These are phyloP conservation scores for Cataglyphis altisquamis DNA, from an alignment of 2,888 invertebrate species.

Conservation along the genomic window DNA sequence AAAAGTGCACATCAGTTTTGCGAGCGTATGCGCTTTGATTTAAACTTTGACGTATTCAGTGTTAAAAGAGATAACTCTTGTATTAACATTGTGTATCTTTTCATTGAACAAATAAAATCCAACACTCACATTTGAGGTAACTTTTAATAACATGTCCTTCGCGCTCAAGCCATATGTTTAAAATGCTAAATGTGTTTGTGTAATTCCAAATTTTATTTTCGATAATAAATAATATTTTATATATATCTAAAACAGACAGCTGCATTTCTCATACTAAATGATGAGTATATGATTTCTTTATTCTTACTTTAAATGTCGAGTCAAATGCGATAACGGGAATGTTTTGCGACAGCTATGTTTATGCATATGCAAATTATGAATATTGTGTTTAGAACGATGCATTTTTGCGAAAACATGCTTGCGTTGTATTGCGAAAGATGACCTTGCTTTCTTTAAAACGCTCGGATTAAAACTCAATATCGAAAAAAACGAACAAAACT, in stretches of 20 bases:
- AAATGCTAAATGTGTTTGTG: neutral
- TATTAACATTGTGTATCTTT: neutral
- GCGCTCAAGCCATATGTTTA: neutral
- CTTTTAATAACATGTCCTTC: neutral
- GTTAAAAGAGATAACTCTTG: neutral
- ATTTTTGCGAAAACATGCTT: constrained; percentile 20
- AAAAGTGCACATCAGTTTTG: constrained; percentile 10
- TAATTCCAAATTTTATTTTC: neutral
- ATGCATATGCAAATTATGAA: constrained; percentile 21
- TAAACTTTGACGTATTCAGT: neutral
- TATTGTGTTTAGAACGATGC: constrained; percentile 1
- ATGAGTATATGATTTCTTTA: constrained; percentile 15
- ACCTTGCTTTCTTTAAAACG: constrained; percentile 61
- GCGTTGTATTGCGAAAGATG: neutral
- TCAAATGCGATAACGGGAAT: neutral
- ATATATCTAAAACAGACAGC: neutral
- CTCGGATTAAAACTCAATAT: constrained; percentile 57
- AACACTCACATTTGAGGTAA: neutral
- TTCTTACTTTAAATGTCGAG: constrained; percentile 19
- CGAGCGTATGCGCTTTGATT: neutral
- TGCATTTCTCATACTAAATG: constrained; percentile 13
- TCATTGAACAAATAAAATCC: neutral
- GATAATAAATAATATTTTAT: neutral
- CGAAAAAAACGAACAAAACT: constrained; percentile 66
- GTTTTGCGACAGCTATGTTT: constrained; percentile 24